Conservation (phyloP, 2,888 invertebrate genomes). For the Drosophila testacea region DNA sequence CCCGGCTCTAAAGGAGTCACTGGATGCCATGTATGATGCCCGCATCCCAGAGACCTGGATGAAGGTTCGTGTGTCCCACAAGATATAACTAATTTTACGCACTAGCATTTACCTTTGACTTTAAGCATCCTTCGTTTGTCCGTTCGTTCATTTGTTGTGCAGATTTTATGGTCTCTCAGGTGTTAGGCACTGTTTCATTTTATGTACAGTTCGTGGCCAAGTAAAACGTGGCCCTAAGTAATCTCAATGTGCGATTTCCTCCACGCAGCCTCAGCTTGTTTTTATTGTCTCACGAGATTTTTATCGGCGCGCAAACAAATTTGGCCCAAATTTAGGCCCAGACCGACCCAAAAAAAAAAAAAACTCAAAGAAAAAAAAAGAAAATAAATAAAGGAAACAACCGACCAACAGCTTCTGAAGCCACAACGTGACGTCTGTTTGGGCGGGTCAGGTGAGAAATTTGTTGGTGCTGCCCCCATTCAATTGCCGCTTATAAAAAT, state of each 20-base stretch:
- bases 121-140: conserved; percentile 29
- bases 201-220: conserved; percentile 44
- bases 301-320: conserved; percentile 61
- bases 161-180: conserved; percentile 56
- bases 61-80: conserved; percentile 87
- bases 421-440: conserved; percentile 5
- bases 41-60: conserved; percentile 96
- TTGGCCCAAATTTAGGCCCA: conserved; percentile 43
- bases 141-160: background rate
- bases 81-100: conserved; percentile 35
- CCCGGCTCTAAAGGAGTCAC: conserved; percentile 92
- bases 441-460: conserved; percentile 30
- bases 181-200: conserved; percentile 33
- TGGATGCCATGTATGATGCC: conserved; percentile 99
- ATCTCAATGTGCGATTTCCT: conserved; percentile 51
- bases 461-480: conserved; percentile 28
- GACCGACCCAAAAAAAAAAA: conserved; percentile 6
- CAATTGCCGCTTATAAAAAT: conserved; percentile 60
- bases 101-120: conserved; percentile 36
- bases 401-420: conserved; percentile 17
- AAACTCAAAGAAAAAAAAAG: background rate
- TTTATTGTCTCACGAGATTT: conserved; percentile 69
- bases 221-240: conserved; percentile 49
- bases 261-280: conserved; percentile 36
- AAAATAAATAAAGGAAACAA: conserved; percentile 23